Conservation (phyloP, 2,113 vertebrate genomes). For the Cinclus cinclus region DNA sequence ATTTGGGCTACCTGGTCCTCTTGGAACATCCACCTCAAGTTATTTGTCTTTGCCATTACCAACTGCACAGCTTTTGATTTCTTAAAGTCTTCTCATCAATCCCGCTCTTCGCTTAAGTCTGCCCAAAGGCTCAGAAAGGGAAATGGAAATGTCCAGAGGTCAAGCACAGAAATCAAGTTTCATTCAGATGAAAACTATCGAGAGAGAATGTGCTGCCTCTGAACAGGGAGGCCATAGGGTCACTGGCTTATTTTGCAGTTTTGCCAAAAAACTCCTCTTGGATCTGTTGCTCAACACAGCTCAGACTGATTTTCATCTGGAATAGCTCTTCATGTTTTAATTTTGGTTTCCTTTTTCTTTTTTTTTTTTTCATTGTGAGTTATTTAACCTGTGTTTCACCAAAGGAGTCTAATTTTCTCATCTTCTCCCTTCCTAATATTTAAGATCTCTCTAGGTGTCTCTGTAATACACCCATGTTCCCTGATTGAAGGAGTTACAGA, state of each 20-base stretch:
- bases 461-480: neutral
- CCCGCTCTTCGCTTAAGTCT: neutral
- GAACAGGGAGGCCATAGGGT: neutral
- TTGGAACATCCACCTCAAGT: neutral
- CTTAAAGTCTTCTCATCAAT: neutral
- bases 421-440: neutral
- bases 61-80: neutral
- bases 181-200: neutral
- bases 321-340: neutral
- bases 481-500: neutral
- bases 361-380: neutral
- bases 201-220: neutral
- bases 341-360: neutral
- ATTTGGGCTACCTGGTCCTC: neutral
- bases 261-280: neutral
- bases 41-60: neutral
- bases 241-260: neutral
- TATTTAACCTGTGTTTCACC: neutral
- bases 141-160: neutral
- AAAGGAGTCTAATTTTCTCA: neutral
- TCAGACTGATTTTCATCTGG: neutral
- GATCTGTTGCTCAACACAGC: neutral
- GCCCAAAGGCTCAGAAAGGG: neutral
- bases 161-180: neutral
- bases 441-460: neutral